Evolutionary conservation across 2,888 invertebrate species (phyloP).

Genomic region (Drosophila buzzatii): DNA sequence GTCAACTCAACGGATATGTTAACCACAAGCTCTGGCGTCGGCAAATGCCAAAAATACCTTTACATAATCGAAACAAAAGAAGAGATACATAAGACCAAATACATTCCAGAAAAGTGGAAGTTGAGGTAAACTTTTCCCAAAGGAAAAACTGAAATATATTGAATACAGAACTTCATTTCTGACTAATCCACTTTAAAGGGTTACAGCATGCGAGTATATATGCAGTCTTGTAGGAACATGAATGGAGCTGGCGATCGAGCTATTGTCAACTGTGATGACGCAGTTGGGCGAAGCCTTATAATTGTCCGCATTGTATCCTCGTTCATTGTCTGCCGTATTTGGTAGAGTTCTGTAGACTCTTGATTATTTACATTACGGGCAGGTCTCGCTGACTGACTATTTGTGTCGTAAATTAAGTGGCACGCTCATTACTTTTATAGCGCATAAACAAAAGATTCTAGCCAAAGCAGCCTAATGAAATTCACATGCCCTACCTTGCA

Average conservation of each 20-base stretch:
- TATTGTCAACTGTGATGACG: conserved; percentile 11
- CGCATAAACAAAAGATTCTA: conserved; percentile 30
- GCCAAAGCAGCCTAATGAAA: conserved; percentile 19
- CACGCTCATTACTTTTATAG: conserved; percentile 67
- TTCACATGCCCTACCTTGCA: conserved; percentile 41
- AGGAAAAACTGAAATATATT: no score
- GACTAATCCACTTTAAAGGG: neutral
- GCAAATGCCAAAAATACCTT: conserved; percentile 44
- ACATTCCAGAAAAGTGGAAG: neutral
- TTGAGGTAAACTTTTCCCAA: neutral
- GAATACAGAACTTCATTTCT: neutral
- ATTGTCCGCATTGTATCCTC: conserved; percentile 40
- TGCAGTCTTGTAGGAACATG: conserved; percentile 21
- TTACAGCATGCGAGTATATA: neutral
- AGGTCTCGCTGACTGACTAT: conserved; percentile 40
- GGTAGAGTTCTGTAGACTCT: conserved; percentile 30
- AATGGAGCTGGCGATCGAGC: conserved; percentile 19
- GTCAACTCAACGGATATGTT: conserved; percentile 77
- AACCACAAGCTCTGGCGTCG: conserved; percentile 57
- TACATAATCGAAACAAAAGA: conserved; percentile 30
- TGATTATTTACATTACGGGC: conserved; percentile 42
- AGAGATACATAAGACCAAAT: neutral
- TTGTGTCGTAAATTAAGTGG: conserved; percentile 57
- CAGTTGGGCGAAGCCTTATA: conserved; percentile 46
- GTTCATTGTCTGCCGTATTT: conserved; percentile 58